These are phyloP conservation scores for Sardina pilchardus DNA, from an alignment of 2,113 vertebrate genomes.

Conservation along the genomic window DNA sequence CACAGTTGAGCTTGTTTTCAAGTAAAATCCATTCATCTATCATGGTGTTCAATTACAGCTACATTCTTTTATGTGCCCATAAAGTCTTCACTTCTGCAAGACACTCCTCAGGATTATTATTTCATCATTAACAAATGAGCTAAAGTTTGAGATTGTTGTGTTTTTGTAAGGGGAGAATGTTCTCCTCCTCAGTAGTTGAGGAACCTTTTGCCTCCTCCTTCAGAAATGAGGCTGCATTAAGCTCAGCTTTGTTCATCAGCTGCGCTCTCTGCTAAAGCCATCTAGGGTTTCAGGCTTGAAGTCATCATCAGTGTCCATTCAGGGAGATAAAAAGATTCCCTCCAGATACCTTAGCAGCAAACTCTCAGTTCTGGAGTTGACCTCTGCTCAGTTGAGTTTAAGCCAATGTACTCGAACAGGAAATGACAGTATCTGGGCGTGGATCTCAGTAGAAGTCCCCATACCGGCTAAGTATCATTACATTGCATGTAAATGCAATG, in stretches of 20 bases:
- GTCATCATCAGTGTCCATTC: not conserved
- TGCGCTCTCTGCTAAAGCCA: not conserved
- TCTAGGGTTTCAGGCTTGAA: constrained; percentile 7
- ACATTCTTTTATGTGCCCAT: not conserved
- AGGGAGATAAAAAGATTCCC: not conserved
- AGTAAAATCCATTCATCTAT: not conserved
- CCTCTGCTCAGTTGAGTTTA: constrained; percentile 20
- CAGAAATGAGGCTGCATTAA: not conserved
- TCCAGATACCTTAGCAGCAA: not conserved
- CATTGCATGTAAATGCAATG: no score
- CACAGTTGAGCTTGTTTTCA: not conserved
- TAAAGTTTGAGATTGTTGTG: not conserved
- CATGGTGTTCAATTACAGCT: not conserved
- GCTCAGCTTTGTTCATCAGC: not conserved
- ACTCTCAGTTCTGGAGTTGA: constrained; percentile 25
- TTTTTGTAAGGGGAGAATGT: not conserved
- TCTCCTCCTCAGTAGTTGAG: not conserved
- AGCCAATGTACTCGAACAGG: constrained; percentile 26
- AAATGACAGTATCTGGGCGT: constrained; percentile 32
- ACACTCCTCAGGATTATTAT: not conserved
- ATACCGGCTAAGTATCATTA: constrained; percentile 9
- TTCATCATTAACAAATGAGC: not conserved
- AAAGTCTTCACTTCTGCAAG: not conserved
- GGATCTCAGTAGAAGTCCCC: not conserved
- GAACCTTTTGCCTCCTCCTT: not conserved